These are phyloP conservation scores for Numenius phaeopus DNA, from an alignment of 2,797 vertebrate genomes.

Conservation along the genomic window DNA sequence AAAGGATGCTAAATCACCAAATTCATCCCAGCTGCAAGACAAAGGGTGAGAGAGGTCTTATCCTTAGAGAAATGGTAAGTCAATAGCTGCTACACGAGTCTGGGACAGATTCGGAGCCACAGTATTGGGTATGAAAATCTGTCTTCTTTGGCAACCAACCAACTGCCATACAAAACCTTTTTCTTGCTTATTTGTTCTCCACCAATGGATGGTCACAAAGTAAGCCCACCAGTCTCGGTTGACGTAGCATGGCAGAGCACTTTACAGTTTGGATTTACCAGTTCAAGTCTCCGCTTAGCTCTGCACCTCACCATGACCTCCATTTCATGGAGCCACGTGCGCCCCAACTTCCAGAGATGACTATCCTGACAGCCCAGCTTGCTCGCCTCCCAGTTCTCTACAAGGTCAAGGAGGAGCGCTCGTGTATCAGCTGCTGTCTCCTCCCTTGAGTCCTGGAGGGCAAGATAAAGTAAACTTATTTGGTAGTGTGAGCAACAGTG, in stretches of 20 bases:
- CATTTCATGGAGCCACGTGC: background rate
- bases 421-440: background rate
- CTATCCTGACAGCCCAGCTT: rapidly evolving
- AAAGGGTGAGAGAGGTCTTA: background rate
- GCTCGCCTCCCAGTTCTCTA: background rate
- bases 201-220: background rate
- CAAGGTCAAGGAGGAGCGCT: background rate
- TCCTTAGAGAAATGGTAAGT: background rate
- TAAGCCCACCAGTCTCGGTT: background rate
- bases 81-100: background rate
- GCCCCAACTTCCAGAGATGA: background rate
- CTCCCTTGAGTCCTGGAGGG: background rate
- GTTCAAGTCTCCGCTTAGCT: background rate
- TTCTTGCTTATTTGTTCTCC: background rate
- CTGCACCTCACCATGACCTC: background rate
- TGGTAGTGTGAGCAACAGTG: background rate
- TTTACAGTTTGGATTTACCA: background rate
- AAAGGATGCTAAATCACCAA: background rate
- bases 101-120: background rate
- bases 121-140: background rate
- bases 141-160: background rate
- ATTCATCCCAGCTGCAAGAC: background rate
- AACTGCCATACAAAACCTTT: background rate
- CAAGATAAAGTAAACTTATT: background rate
- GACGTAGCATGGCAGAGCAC: background rate